phyloP scores from a whole-genome alignment of 2,113 vertebrate genomes.

The Accipiter cooperii region DNA sequence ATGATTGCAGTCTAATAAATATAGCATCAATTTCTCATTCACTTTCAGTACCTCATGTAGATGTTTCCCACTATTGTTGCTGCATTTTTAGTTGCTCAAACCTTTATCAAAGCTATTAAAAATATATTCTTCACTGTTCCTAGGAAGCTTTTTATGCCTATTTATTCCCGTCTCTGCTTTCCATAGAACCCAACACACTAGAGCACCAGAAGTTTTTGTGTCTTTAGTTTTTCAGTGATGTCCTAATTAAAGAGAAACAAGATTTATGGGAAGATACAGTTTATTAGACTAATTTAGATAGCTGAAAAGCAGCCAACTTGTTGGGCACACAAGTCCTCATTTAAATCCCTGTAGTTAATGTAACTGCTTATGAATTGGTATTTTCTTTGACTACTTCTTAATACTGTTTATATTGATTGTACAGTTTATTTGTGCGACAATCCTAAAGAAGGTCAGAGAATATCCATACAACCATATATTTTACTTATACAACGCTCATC shows the following conservation, averaged over 20 bases:
- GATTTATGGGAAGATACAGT: not conserved
- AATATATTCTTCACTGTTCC: not conserved
- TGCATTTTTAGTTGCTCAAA: not conserved
- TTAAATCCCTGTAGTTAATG: not conserved
- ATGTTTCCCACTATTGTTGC: not conserved
- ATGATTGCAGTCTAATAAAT: conserved; percentile 51
- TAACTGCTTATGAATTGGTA: not conserved
- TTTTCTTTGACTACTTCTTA: not conserved
- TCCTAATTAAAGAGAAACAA: not conserved
- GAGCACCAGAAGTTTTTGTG: not conserved
- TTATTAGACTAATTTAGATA: not conserved
- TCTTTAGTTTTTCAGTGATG: not conserved
- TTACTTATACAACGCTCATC: not conserved
- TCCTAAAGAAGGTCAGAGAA: not conserved
- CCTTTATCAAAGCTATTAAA: not conserved
- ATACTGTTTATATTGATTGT: not conserved
- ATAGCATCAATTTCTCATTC: conserved; percentile 35
- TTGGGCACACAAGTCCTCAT: not conserved
- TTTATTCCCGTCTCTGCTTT: not conserved
- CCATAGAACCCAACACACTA: not conserved
- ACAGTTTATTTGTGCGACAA: not conserved
- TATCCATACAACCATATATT: not conserved
- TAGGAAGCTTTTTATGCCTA: not conserved
- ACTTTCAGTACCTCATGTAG: not conserved
- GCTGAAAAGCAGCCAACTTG: not conserved